Conservation (phyloP, 2,113 vertebrate species). For the Paracanthobrama guichenoti region DNA sequence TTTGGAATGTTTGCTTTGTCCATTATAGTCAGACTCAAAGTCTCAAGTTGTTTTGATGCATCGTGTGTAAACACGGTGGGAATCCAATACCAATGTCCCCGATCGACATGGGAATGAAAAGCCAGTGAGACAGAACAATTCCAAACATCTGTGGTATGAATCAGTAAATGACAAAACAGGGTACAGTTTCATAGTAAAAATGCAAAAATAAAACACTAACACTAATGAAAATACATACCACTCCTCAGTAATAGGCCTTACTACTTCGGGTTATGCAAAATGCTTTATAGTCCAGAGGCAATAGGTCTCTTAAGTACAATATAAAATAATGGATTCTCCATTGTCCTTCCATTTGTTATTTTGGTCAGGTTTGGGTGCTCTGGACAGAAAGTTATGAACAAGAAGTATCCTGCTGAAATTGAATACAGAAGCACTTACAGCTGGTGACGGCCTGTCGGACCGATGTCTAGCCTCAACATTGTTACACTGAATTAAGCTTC, state of each 20-base stretch:
- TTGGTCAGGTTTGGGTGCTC: slow-evolving; percentile 46
- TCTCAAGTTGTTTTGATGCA: not conserved
- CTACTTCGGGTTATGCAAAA: slow-evolving; percentile 36
- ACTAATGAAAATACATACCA: slow-evolving; percentile 43
- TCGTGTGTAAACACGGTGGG: not conserved
- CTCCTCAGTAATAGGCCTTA: slow-evolving; percentile 11
- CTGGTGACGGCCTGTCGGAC: slow-evolving; percentile 46
- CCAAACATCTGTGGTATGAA: slow-evolving; percentile 59
- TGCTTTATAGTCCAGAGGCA: slow-evolving; percentile 27
- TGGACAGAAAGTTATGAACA: slow-evolving; percentile 40
- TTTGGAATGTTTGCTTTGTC: not conserved
- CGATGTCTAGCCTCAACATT: slow-evolving; percentile 50
- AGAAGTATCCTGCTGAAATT: slow-evolving; percentile 48
- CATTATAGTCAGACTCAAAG: not conserved
- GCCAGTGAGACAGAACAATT: slow-evolving; percentile 23
- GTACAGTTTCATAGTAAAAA: slow-evolving; percentile 26
- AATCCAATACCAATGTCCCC: slow-evolving; percentile 32
- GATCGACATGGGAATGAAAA: slow-evolving; percentile 44
- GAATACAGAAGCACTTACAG: slow-evolving; percentile 49
- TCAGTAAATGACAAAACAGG: slow-evolving; percentile 55
- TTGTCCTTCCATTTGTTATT: slow-evolving; percentile 48
- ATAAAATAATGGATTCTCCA: slow-evolving; percentile 57
- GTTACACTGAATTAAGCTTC: slow-evolving; percentile 45
- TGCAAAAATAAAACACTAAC: slow-evolving; percentile 55
- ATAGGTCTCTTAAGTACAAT: slow-evolving; percentile 47